Base-by-base conservation (phyloP, 2,797 vertebrate genomes). In the Nasua narica region DNA sequence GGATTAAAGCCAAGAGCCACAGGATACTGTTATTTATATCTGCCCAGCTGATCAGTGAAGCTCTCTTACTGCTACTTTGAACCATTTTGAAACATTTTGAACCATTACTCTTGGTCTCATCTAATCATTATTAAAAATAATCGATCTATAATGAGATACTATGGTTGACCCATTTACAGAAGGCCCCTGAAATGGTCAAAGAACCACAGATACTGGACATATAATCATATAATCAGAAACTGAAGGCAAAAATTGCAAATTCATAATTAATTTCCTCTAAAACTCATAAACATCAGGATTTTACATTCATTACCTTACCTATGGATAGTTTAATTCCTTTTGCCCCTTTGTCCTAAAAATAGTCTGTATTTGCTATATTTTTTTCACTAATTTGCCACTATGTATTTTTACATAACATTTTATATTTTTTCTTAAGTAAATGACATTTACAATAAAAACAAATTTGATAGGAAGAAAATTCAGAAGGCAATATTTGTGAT, bases 391-490 rank as follows among this genome's bases (percentile, higher is more conserved):
- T 87, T 95, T 86, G 13, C n/a, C 65, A 43, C 37, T 77, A 48
- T 74, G 3, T 60, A 32, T 90, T 54, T 91, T 74, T 58, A 54
- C 13, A 56, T 37, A 69, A 60, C 35, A 3, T 65, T 86, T 95
- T 70, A 25, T 3, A 27, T 81, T 85, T 90, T 23, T 87, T 74
- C 27, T 76, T 62, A 88, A 87, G 52, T 65, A 58, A 95, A 32
- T 91, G 18, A 85, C 16, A 43, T 89, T 89, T 91, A 54, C 92
- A 9, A 40, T 72, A 27, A 92, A 95, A 94, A 90, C 67, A 12
- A 95, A 54, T 60, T 87, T 60, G 48, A 56, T 43, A 70, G 74
- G 96, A 91, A 96, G 93, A 97, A 97, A 97, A 76, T 37, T 50
- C 13, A 87, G 56, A 76, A 97, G 91, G 35, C 13, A 14, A 76